Percentiles rank a stretch among this genome's conserved stretches.
Conservation (phyloP, 2,113 vertebrate species). For the Ramphastos sulfuratus region DNA sequence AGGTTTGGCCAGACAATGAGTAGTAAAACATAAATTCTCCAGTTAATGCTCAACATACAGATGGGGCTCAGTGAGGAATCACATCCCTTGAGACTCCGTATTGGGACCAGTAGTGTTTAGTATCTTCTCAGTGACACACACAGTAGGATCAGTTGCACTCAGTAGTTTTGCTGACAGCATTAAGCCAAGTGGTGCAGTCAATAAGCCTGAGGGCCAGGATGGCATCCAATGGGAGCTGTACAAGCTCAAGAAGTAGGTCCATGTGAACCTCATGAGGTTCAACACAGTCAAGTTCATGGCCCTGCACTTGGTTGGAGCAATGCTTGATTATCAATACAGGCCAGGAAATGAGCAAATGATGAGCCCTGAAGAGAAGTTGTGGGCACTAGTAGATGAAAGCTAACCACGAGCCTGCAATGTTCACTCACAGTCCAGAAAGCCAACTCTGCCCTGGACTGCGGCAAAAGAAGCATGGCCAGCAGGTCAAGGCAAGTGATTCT, state of each 20-base stretch:
- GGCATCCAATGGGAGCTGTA: neutral
- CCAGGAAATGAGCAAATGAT: neutral
- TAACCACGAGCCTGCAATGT: neutral
- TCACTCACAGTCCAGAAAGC: accelerated
- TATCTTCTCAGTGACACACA: neutral
- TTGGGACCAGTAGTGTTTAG: neutral
- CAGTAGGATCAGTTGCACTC: neutral
- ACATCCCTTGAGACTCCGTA: neutral
- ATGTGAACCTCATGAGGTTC: neutral
- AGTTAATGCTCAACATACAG: neutral
- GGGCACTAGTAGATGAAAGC: neutral
- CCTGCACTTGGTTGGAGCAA: neutral
- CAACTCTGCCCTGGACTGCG: neutral
- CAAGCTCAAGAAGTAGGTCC: neutral
- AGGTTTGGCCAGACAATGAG: neutral
- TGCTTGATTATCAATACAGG: no score
- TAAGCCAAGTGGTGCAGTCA: neutral
- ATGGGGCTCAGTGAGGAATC: neutral
- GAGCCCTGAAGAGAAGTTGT: neutral
- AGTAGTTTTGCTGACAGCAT: neutral
- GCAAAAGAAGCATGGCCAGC: neutral
- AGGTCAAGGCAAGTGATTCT: neutral
- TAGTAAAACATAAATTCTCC: neutral
- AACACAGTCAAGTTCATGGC: neutral
- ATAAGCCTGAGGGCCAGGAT: accelerated